Base-by-base conservation (phyloP, 2,797 vertebrate genomes). In the Myotis vivesi region DNA sequence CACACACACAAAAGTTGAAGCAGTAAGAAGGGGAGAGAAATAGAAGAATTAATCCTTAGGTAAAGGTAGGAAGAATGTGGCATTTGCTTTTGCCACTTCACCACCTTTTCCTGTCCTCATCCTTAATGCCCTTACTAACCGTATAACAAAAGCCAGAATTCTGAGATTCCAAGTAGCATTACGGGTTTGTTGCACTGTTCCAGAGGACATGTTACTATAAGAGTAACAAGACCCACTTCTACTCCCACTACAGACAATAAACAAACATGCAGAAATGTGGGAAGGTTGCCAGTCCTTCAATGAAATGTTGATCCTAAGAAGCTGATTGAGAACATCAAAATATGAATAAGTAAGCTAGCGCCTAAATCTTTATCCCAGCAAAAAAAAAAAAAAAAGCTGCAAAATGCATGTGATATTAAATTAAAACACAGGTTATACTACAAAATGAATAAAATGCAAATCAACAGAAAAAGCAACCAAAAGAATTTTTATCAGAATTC, bases 381-480 rank as follows among this genome's bases (percentile, higher is more conserved):
- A 1, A 38, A 46, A 57, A 55, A 88, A 72, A 69, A 55, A 86
- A 33, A 66, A 9, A 49, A 53, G n/a, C 53, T 80, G 71, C 62
- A 84, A 89, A 55, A 83, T 79, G 19, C 16, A 49, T 25, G 36
- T 64, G 57, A 68, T 20, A 53, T 33, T 77, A 59, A 81, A 62
- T n/a, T 53, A 33, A 46, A 71, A 9, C 3, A 64, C 5, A 88
- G 22, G 5, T 38, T 83, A 13, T 49, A 80, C 38, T 33, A 84
- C 4, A 73, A 77, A 91, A 66, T 36, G 44, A 95, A 77, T 38
- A 30, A 89, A 59, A 80, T 53, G 23, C 28, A 71, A 92, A 81
- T 49, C 77, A 96, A 80, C 8, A 83, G 33, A 76, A 94, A 88
- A 88, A 86, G 33, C 22, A 92, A 69, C 1, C 38, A 82, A 89